phyloP scores from a whole-genome alignment of 2,113 vertebrate species.

The Xiphophorus hellerii region DNA sequence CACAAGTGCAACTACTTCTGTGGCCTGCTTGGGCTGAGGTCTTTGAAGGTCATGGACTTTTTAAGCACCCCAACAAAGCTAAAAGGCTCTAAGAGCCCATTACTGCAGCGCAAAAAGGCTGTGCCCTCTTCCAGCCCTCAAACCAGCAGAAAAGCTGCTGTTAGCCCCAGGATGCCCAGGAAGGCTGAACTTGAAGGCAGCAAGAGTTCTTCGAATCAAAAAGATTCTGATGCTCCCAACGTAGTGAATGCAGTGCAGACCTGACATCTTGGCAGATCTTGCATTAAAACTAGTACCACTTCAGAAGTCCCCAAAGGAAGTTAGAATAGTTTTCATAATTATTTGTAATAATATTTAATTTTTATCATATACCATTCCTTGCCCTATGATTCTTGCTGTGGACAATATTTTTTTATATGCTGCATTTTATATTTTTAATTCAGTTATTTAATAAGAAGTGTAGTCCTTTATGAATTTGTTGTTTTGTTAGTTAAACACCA shows the following conservation, averaged over 20 bases:
- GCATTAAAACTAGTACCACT: neutral
- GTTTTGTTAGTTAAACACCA: constrained; percentile 29
- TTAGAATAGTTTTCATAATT: constrained; percentile 10
- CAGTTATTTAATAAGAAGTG: neutral
- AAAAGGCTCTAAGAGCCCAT: constrained; percentile 90
- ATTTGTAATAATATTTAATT: constrained; percentile 12
- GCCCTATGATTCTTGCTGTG: constrained; percentile 15
- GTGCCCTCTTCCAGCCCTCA: constrained; percentile 89
- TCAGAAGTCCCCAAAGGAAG: constrained; percentile 12
- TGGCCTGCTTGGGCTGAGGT: constrained; percentile 84
- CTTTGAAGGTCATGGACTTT: constrained; percentile 83
- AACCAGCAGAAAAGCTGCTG: constrained; percentile 77
- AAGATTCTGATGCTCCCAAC: constrained; percentile 67
- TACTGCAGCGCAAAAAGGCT: constrained; percentile 82
- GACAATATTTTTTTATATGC: neutral
- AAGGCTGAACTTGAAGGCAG: constrained; percentile 72
- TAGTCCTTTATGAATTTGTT: constrained; percentile 20
- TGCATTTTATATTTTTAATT: constrained; percentile 1
- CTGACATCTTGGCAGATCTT: constrained; percentile 11
- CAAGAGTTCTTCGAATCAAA: constrained; percentile 62
- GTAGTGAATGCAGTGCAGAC: constrained; percentile 49
- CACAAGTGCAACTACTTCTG: constrained; percentile 94
- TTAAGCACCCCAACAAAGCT: constrained; percentile 80
- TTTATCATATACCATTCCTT: constrained; percentile 62
- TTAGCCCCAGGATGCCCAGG: constrained; percentile 82